Evolutionary conservation across 1,140 invertebrate species (phyloP), one percentile per base, ranked within the genome.

Genomic region (Drosophila pruinosa): DNA sequence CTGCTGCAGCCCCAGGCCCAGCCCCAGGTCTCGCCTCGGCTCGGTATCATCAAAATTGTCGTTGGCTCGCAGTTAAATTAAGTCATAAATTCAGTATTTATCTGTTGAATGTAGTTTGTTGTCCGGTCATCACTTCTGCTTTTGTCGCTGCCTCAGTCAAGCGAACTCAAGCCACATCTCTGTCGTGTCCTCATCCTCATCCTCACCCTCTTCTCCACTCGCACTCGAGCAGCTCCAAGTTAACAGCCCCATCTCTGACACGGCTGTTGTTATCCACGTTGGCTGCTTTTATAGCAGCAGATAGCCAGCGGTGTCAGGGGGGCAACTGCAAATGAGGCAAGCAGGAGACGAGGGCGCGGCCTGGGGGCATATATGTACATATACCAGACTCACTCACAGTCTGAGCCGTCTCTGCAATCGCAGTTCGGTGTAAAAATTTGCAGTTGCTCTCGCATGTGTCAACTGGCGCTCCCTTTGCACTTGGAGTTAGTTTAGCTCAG

Each of bases 71-170:
- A 90, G 89, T 90, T 90, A 90, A 90, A 90, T 90, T 90, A 90
- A 90, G 89, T 89, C 89, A 90, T 90, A 90, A 90, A 90, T 90
- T 90, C 89, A 86, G 89, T 90, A 90, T 90, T 90, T 90, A 90
- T 90, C 89, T 86, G 65, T 78, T 80, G 85, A 79, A 86, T 90
- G 89, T 90, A 90, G 89, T 90, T 90, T 90, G 85, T 90, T 90
- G 89, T 89, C 89, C 85, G 81, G 85, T 89, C 85, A 90, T 90
- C 89, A 90, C 85, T 86, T 88, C 78, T 78, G 82, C 81, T 77
- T 82, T 80, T 86, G 81, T 85, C 80, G 80, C 80, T 53, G 75
- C 61, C 34, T 15, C 69, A 39, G 14, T 12, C 52, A 22, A n/a
- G n/a, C n/a, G n/a, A 10, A 3, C 15, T 14, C 4, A 1, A 1